Conservation (phyloP, 2,113 vertebrate species). For the Phodopus roborovskii region DNA sequence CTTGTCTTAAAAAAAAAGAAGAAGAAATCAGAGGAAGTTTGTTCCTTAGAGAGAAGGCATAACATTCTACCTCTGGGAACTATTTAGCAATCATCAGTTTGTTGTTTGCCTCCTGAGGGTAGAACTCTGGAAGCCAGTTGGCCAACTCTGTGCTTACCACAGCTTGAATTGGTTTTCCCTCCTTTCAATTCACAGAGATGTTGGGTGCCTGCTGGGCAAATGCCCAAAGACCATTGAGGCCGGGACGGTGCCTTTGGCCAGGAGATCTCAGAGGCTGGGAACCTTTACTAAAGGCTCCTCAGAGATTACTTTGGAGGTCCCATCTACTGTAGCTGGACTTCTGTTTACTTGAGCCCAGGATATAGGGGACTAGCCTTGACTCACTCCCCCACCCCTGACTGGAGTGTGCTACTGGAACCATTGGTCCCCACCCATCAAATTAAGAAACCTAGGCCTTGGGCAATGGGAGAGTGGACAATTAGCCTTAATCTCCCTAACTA, state of each 20-base stretch:
- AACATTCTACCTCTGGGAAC: constrained; percentile 18
- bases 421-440: neutral
- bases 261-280: neutral
- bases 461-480: constrained; percentile 57
- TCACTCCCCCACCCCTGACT: neutral
- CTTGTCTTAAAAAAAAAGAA: neutral
- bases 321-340: neutral
- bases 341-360: constrained; percentile 47
- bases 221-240: constrained; percentile 11
- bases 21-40: constrained; percentile 15
- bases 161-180: neutral
- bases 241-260: neutral
- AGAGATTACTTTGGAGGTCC: constrained; percentile 5
- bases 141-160: neutral
- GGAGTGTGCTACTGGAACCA: neutral
- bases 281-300: constrained; percentile 3
- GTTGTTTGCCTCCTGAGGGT: constrained; percentile 36
- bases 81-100: constrained; percentile 41
- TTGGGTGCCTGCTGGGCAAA: neutral
- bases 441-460: constrained; percentile 45
- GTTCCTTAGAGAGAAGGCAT: constrained; percentile 40
- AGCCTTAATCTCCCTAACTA: constrained; percentile 70
- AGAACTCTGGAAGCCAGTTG: constrained; percentile 41
- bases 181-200: constrained; percentile 11
- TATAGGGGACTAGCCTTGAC: neutral